phyloP scores from a whole-genome alignment of 2,113 vertebrate genomes.

The Rhizomys pruinosus region DNA sequence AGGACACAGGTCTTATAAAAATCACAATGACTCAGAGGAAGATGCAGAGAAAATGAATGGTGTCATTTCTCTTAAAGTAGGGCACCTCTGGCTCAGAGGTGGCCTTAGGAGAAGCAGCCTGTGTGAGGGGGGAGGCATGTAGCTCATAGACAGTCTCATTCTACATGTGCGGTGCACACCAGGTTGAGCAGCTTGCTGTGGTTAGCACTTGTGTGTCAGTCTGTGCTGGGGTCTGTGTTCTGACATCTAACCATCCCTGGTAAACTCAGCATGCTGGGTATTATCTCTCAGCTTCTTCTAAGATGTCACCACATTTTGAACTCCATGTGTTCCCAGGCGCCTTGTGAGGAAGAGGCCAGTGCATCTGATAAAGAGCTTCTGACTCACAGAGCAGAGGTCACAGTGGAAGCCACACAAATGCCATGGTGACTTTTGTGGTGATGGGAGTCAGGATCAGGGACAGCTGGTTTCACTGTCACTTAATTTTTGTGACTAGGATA shows the following conservation, averaged over 20 bases:
- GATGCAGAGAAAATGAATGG: too few species aligned
- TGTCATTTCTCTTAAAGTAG: neutral
- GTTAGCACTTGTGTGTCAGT: neutral
- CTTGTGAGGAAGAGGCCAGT: neutral
- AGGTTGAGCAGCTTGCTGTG: accelerated
- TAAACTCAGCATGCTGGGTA: accelerated
- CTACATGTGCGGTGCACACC: accelerated
- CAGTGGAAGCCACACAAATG: neutral
- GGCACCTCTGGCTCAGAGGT: neutral
- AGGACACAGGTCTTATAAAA: neutral
- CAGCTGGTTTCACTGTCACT: neutral
- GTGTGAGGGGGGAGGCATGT: too few species aligned
- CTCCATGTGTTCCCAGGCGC: neutral
- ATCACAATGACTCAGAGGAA: neutral
- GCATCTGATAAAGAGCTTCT: neutral
- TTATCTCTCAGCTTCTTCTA: neutral
- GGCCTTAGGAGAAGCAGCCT: neutral
- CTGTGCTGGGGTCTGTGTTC: neutral
- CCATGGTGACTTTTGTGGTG: neutral
- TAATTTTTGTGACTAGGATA: neutral
- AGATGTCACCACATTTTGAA: neutral
- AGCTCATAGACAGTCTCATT: accelerated
- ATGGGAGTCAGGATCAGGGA: neutral
- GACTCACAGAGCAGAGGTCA: too few species aligned
- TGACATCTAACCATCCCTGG: too few species aligned